These are phyloP conservation scores for Conus canariensis DNA, from an alignment of 2,888 invertebrate genomes.

Conservation along the genomic window DNA sequence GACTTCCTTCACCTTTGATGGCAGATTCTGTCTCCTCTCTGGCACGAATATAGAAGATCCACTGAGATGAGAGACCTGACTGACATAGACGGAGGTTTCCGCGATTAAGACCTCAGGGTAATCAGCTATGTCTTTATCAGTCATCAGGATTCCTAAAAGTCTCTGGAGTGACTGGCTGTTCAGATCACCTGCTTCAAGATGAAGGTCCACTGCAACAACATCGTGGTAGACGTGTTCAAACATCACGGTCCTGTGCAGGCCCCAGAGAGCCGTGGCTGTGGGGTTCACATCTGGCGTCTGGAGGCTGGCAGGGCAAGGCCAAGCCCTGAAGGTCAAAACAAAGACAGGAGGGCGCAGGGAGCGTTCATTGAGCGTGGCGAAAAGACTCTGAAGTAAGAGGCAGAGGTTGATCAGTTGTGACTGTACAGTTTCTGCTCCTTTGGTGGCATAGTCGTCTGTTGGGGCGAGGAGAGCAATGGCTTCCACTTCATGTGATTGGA, in stretches of 20 bases:
- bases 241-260: constrained; percentile 44
- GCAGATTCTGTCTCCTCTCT: neutral
- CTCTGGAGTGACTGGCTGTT: constrained; percentile 15
- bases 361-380: constrained; percentile 21
- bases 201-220: constrained; percentile 44
- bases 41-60: neutral
- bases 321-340: constrained; percentile 39
- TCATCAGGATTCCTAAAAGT: constrained; percentile 25
- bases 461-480: too few species aligned
- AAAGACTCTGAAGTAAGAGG: constrained; percentile 39
- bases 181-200: constrained; percentile 17
- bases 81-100: constrained; percentile 31
- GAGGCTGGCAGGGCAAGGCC: neutral
- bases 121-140: neutral
- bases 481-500: too few species aligned
- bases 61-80: constrained; percentile 24
- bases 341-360: constrained; percentile 22
- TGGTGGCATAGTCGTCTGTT: neutral
- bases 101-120: constrained; percentile 44
- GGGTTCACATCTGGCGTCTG: constrained; percentile 33
- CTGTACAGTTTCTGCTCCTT: neutral
- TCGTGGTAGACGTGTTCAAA: constrained; percentile 40
- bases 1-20: neutral
- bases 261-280: constrained; percentile 48
- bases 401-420: constrained; percentile 37